Conservation (phyloP, 2,888 invertebrate genomes). For the Agonum fuliginosum region DNA sequence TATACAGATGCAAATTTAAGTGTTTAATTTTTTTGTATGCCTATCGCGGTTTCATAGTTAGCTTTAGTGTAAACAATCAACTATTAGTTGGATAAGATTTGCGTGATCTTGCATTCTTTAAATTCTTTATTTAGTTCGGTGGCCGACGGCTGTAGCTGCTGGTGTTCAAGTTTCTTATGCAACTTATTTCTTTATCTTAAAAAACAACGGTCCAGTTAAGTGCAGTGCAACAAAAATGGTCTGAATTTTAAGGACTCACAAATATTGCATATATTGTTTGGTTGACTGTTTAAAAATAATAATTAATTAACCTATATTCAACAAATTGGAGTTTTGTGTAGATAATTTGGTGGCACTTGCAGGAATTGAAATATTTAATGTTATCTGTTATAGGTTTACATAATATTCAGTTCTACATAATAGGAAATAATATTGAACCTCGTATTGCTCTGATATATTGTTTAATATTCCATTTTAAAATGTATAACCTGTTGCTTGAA, state of each 20-base stretch:
- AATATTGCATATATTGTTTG: conserved; percentile 3
- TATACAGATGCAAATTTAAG: too few relatives aligned
- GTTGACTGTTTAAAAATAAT: not conserved
- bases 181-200: not conserved
- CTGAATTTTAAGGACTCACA: too few relatives aligned
- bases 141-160: conserved; percentile 2
- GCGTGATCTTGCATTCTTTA: conserved; percentile 7
- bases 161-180: not conserved
- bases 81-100: conserved; percentile 28
- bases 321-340: conserved; percentile 26
- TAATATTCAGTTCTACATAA: not conserved
- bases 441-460: too few relatives aligned
- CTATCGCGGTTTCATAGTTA: conserved; percentile 1
- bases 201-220: too few relatives aligned
- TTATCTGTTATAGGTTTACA: conserved; percentile 34
- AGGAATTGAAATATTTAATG: conserved; percentile 31
- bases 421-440: too few relatives aligned
- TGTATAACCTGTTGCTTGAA: too few relatives aligned
- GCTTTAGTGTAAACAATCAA: conserved; percentile 3
- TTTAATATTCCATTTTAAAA: too few relatives aligned
- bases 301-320: conserved; percentile 6
- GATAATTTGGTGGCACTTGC: conserved; percentile 13
- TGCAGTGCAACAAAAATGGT: too few relatives aligned
- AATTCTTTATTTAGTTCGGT: conserved; percentile 16
- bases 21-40: too few relatives aligned